phyloP scores from a whole-genome alignment of 2,888 invertebrate genomes.

The Scelioninae gen. 2 region DNA sequence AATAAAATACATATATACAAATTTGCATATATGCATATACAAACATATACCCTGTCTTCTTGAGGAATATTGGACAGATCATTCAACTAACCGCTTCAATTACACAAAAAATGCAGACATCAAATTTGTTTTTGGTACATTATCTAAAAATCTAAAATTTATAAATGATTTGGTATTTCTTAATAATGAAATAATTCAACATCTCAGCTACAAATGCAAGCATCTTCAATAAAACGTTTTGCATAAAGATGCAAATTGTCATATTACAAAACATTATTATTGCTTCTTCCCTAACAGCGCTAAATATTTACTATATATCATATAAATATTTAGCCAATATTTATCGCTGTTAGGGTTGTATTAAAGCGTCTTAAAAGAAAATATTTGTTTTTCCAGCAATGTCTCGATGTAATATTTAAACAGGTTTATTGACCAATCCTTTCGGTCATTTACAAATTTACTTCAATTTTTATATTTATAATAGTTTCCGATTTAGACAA shows the following conservation, averaged over 20 bases:
- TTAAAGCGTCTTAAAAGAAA: too few species aligned
- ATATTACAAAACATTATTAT: too few species aligned
- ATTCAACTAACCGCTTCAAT: conserved; percentile 1
- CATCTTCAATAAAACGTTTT: too few species aligned
- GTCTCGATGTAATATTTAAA: conserved; percentile 4
- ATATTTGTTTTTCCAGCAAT: too few species aligned
- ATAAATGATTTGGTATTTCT: conserved; percentile 7
- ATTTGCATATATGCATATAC: conserved; percentile 32
- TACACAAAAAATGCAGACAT: conserved; percentile 27
- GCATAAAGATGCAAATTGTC: too few species aligned
- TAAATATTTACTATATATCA: too few species aligned
- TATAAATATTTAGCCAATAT: too few species aligned
- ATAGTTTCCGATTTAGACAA: background rate
- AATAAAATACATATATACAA: conserved; percentile 25
- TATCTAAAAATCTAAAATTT: conserved; percentile 4
- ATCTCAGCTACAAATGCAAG: background rate
- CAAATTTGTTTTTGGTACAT: background rate
- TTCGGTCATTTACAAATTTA: conserved; percentile 13
- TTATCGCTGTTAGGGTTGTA: too few species aligned
- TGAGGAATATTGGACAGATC: conserved; percentile 10
- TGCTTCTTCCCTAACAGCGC: too few species aligned
- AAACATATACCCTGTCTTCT: conserved; percentile 38
- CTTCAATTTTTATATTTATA: conserved; percentile 6
- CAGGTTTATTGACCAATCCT: conserved; percentile 23
- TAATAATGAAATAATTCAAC: conserved; percentile 6